Base-by-base conservation (phyloP, 2,888 invertebrate genomes). In the Standfussiana lucernea region DNA sequence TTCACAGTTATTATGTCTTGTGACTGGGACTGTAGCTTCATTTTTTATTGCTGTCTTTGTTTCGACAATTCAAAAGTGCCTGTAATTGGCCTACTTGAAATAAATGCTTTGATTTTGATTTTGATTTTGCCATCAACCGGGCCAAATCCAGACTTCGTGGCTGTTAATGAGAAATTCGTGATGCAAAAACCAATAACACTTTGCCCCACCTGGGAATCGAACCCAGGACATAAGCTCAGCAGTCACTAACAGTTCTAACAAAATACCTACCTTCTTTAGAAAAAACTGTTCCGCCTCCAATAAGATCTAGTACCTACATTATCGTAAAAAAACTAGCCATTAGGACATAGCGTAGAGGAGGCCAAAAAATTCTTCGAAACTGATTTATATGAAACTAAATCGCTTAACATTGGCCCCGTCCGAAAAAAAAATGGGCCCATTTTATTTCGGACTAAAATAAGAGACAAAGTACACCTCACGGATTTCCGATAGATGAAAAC, bases 401-500 rank as follows among this genome's bases (percentile, higher is more conserved):
- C 80, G 56, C 62, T 66, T 62, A 62, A 42, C 62, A 72, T 78
- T 69, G 42, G 75, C 53, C 24, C 53, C 8, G 6, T 61, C 53
- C 35, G 59, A 77, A 79, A 77, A 78, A 85, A 85, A 87, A 81
- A 76, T 64, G 28, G 28, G 28, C 32, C 28, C 67, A 40, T 83
- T 82, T 76, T 67, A 71, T 87, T 79, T 81, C 56, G 42, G 32
- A 71, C 72, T 78, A 64, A 82, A 85, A 83, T 86, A 72, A 86
- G 72, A 64, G 76, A 64, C 77, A 77, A 82, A 70, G 68, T 79
- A 86, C 83, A 86, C 88, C 84, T 86, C 75, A 84, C 83, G 80
- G 83, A 88, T 90, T 84, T 79, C 78, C 84, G 79, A 90, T 89
- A 76, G 84, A 89, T 87, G 86, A 83, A 87, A 83, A 79, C 89